phyloP scores from a whole-genome alignment of 2,797 vertebrate species.

The Oophaga sylvatica region DNA sequence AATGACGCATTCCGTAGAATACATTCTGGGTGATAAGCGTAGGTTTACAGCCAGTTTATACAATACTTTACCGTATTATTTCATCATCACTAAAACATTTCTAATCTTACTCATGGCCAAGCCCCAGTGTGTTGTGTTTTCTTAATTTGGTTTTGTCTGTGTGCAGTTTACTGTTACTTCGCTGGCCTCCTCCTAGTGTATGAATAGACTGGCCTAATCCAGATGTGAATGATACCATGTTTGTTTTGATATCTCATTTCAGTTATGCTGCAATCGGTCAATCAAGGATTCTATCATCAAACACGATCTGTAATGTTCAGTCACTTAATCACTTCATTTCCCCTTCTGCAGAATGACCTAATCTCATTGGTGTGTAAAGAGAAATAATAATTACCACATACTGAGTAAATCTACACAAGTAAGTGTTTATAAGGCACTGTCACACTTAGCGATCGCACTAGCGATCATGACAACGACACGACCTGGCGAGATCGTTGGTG shows the following conservation, averaged over 20 bases:
- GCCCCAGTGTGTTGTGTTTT: slow-evolving; percentile 62
- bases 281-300: not conserved
- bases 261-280: not conserved
- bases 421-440: not conserved
- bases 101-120: slow-evolving; percentile 64
- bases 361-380: not conserved
- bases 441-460: too few species aligned
- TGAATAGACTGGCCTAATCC: not conserved
- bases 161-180: not conserved
- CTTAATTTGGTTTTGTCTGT: slow-evolving; percentile 64
- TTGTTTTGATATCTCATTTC: not conserved
- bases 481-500: too few species aligned
- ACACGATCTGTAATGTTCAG: not conserved
- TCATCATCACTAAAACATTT: slow-evolving; percentile 59
- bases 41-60: slow-evolving; percentile 8
- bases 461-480: too few species aligned
- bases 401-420: not conserved
- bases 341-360: not conserved
- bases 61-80: slow-evolving; percentile 61
- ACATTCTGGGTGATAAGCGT: slow-evolving; percentile 3
- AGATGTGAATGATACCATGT: not conserved
- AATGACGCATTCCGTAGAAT: slow-evolving; percentile 1
- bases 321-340: not conserved
- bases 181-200: not conserved
- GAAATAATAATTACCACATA: not conserved